These are phyloP conservation scores for Onychorhynchus coronatus DNA, from an alignment of 2,113 vertebrate genomes.

Conservation along the genomic window DNA sequence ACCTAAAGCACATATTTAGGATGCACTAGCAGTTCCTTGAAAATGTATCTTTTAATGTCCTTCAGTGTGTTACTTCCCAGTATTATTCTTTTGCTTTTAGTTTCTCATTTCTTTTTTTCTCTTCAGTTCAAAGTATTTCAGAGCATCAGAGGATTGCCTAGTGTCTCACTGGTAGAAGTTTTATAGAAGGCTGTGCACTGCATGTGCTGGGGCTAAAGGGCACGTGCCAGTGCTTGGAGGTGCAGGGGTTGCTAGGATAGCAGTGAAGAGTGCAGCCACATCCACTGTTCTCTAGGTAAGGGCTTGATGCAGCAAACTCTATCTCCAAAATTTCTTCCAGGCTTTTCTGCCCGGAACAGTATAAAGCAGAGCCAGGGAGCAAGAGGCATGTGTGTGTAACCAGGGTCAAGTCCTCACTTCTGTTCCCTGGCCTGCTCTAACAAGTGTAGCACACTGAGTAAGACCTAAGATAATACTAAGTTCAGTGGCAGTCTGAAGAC, in stretches of 20 bases:
- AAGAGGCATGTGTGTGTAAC: not conserved
- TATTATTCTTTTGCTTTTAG: not conserved
- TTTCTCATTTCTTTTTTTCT: not conserved
- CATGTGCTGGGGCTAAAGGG: not conserved
- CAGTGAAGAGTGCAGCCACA: not conserved
- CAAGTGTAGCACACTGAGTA: not conserved
- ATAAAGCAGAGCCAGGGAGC: not conserved
- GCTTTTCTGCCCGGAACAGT: not conserved
- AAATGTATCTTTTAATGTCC: not conserved
- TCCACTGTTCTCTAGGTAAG: not conserved
- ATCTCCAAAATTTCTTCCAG: not conserved
- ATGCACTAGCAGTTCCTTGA: not conserved
- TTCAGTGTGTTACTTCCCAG: not conserved
- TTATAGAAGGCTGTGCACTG: not conserved
- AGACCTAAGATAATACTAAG: not conserved
- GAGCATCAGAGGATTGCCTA: not conserved
- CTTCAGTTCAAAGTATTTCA: not conserved
- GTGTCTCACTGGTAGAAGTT: not conserved
- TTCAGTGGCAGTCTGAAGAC: not conserved
- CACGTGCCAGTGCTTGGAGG: not conserved
- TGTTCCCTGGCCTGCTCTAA: not conserved
- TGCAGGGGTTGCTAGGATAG: not conserved
- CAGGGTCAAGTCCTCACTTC: not conserved
- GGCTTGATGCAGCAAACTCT: not conserved
- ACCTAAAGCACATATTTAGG: not conserved